phyloP scores from a whole-genome alignment of 2,888 invertebrate genomes.

The Meiosimyza platycephala region DNA sequence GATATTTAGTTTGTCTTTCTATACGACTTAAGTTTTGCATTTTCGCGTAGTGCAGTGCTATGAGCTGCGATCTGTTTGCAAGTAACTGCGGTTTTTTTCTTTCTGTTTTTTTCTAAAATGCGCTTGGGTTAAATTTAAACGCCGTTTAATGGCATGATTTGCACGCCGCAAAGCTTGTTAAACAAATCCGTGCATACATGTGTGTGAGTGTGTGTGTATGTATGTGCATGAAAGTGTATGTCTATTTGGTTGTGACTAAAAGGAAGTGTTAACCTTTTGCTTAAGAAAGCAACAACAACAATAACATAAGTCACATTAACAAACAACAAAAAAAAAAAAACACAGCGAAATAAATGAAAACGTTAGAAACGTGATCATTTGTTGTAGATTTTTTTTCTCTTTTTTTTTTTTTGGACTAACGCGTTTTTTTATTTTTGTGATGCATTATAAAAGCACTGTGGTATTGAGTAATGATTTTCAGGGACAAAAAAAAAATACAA shows the following conservation, averaged over 20 bases:
- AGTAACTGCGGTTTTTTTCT: no score
- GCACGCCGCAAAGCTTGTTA: conserved; percentile 50
- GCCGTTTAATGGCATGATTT: conserved; percentile 64
- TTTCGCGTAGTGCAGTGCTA: no score
- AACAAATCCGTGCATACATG: neutral
- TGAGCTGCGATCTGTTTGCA: no score
- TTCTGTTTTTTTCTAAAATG: no score
- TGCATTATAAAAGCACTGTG: no score
- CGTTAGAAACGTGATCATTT: conserved; percentile 49
- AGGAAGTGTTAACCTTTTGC: conserved; percentile 51
- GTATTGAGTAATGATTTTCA: no score
- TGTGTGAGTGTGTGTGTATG: conserved; percentile 2
- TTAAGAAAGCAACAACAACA: conserved; percentile 18
- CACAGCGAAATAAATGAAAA: conserved; percentile 43
- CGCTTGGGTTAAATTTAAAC: conserved; percentile 57
- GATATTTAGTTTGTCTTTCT: no score
- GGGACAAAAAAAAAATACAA: no score
- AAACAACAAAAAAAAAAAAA: no score
- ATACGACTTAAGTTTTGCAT: no score
- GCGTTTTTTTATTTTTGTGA: no score
- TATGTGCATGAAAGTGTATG: neutral
- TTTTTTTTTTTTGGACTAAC: no score
- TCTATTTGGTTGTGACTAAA: conserved; percentile 32
- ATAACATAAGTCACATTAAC: conserved; percentile 13
- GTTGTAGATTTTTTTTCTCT: neutral